phyloP scores from a whole-genome alignment of 1,140 invertebrate genomes.

The Rhopalosiphum padi region DNA sequence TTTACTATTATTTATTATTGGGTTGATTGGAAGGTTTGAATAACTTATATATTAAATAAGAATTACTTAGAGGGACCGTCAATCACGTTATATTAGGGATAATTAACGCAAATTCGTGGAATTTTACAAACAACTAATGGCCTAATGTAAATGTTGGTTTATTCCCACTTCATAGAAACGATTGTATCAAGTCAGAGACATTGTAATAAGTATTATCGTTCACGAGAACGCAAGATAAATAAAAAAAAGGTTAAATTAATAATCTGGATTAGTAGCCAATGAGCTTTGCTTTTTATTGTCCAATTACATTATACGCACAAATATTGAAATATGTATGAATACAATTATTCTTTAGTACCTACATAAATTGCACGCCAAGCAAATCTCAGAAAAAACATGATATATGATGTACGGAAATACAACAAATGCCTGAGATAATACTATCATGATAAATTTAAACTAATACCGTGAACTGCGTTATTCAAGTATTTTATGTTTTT shows the following conservation, averaged over 20 bases:
- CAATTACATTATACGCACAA: not conserved
- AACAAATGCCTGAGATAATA: not conserved
- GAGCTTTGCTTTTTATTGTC: not conserved
- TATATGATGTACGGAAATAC: not conserved
- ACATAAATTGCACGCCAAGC: not conserved
- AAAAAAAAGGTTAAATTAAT: not conserved
- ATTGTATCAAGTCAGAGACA: not conserved
- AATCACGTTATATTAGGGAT: not conserved
- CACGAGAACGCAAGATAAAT: not conserved
- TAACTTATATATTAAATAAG: not conserved
- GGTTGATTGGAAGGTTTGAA: not conserved
- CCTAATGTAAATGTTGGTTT: not conserved
- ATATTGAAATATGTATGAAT: conserved; percentile 8
- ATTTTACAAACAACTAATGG: not conserved
- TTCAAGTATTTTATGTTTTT: not conserved
- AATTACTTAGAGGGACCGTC: not conserved
- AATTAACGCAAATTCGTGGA: not conserved
- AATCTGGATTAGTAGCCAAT: not conserved
- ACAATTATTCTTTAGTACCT: not conserved
- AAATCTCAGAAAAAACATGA: not conserved
- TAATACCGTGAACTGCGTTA: not conserved
- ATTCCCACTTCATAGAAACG: not conserved
- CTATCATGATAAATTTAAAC: not conserved
- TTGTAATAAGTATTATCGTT: not conserved
- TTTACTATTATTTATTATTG: not conserved